Evolutionary conservation across 1,140 invertebrate genomes (phyloP), one percentile per base, ranked within the genome.

Genomic region (Lutraria rhynchaena): DNA sequence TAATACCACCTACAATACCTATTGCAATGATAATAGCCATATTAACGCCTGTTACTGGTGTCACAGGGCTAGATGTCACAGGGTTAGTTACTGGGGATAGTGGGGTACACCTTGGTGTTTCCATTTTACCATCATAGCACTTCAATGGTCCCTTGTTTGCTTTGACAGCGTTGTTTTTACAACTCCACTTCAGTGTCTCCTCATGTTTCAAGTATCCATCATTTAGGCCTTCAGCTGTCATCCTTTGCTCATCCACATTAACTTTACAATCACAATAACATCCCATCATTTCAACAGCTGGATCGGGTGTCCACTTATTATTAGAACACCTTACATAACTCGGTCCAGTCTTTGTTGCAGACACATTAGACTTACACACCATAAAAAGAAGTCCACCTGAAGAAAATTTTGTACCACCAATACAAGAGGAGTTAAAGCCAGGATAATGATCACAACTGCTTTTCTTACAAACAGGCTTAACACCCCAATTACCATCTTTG

Each of bases 201-300:
- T 15, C 46, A 51, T 77, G 75, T 1, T 37, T 15, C 31, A 77
- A 22, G n/a, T 24, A 63, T 22, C 49, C 75, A 17, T 49, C 7
- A 35, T 27, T 55, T 11, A 37, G 22, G n/a, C 15, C 37, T 41
- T 55, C 37, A 11, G 63, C 13, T 24, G 37, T 41, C 3, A 65
- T 31, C 24, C 22, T 3, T 2, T 29, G n/a, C 5, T 4, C 9
- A 27, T 67, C 33, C 13, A 31, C 33, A 27, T 19, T 49, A 27
- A 77, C 31, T 55, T 77, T 55, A 57, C 75, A 77, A 31, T 55
- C n/a, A 37, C 75, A 77, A 27, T 65, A 77, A 31, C 75, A 77
- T n/a, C 44, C 60, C 44, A 77, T 33, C 2, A 46, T 13, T 41
- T 31, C 24, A 7, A 22, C 15, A 31, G 3, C 7, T 3, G 58